Conservation (phyloP, 2,888 invertebrate genomes). For the Lasius platythorax region DNA sequence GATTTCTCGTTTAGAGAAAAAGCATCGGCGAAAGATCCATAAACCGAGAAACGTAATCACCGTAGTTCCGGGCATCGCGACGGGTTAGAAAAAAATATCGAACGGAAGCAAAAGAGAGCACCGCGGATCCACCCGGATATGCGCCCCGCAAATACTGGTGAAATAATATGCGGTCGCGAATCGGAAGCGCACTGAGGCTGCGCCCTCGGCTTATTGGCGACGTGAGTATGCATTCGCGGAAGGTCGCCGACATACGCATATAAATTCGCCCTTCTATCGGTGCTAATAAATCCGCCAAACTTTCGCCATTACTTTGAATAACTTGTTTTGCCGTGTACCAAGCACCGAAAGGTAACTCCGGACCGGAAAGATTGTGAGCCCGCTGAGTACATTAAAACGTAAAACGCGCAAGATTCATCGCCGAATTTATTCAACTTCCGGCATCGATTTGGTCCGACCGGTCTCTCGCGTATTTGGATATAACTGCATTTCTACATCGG, state of each 20-base stretch:
- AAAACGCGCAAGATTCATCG: background rate
- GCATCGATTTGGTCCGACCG: background rate
- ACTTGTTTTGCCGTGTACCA: conserved; percentile 36
- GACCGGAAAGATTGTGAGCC: conserved; percentile 11
- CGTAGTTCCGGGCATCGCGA: background rate
- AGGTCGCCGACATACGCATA: conserved; percentile 6
- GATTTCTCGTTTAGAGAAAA: background rate
- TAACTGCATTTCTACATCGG: background rate
- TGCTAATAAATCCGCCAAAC: conserved; percentile 42
- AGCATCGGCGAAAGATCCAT: background rate
- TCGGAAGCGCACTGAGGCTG: conserved; percentile 24
- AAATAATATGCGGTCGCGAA: conserved; percentile 39
- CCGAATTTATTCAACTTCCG: conserved; percentile 4
- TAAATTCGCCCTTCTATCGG: conserved; percentile 34
- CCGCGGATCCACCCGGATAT: background rate
- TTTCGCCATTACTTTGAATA: conserved; percentile 42
- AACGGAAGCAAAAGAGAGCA: background rate
- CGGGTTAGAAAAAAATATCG: conserved; percentile 5
- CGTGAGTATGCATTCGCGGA: conserved; percentile 2
- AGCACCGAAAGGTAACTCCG: background rate
- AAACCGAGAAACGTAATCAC: conserved; percentile 17
- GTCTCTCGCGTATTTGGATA: background rate
- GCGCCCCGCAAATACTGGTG: background rate
- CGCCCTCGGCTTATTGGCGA: conserved; percentile 31
- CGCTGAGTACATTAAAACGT: background rate